Evolutionary conservation across 30 jellyfish, hydroid and myxozoan species (phyloP).

Genomic region (Aurelia aurita): DNA sequence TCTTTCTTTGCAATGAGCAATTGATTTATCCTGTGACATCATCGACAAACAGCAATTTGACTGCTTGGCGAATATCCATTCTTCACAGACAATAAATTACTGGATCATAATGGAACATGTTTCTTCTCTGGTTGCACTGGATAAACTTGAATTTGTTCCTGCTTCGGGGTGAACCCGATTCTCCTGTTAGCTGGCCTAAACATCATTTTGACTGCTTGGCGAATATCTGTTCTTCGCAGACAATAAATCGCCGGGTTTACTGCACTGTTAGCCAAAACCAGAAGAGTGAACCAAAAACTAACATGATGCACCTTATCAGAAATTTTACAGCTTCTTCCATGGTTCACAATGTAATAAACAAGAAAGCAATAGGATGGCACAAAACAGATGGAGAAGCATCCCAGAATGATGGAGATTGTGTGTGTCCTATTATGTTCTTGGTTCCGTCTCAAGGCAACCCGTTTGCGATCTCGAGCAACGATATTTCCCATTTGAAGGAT

Average conservation of each 20-base stretch:
- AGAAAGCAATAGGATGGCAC: slow-evolving; percentile 21
- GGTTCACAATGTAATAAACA: background rate
- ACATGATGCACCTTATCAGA: too few species aligned
- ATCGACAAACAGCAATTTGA: background rate
- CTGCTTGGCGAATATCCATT: slow-evolving; percentile 14
- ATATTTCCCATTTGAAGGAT: background rate
- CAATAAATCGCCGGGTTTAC: slow-evolving; percentile 39
- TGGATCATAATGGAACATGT: background rate
- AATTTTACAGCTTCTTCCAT: too few species aligned
- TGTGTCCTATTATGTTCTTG: slow-evolving; percentile 2
- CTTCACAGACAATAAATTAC: slow-evolving; percentile 14
- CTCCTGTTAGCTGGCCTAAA: too few species aligned
- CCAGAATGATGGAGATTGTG: slow-evolving; percentile 19
- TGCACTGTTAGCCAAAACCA: slow-evolving; percentile 19
- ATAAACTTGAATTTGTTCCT: too few species aligned
- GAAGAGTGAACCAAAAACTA: slow-evolving; percentile 11
- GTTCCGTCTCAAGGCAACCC: background rate
- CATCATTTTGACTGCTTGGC: slow-evolving; percentile 8
- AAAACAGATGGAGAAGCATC: slow-evolving; percentile 7
- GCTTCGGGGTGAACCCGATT: too few species aligned
- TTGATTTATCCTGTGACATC: too few species aligned
- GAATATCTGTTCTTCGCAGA: slow-evolving; percentile 19
- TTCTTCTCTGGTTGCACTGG: too few species aligned
- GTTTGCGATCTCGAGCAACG: background rate
- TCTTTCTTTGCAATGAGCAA: too few species aligned